Conservation (phyloP, 2,113 vertebrate species). For the Tyrannus savana region DNA sequence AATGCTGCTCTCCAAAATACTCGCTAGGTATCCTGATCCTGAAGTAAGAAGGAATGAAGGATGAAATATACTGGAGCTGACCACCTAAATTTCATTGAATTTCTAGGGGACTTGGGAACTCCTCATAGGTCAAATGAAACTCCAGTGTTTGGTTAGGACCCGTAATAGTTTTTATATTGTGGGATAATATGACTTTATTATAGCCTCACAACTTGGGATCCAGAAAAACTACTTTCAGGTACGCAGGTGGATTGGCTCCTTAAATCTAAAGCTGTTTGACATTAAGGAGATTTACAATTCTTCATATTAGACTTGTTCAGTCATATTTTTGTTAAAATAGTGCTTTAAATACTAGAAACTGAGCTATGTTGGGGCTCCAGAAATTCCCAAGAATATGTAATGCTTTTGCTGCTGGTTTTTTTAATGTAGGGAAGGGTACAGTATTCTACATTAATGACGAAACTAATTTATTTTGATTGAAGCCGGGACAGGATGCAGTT, state of each 20-base stretch:
- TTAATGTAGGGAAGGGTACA: not conserved
- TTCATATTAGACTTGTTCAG: not conserved
- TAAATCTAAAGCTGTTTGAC: not conserved
- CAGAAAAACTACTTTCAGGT: not conserved
- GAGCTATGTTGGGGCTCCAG: not conserved
- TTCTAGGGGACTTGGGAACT: not conserved
- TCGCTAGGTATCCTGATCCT: not conserved
- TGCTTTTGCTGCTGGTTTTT: not conserved
- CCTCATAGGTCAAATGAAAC: not conserved
- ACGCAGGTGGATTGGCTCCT: not conserved
- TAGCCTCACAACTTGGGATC: not conserved
- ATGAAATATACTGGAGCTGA: not conserved
- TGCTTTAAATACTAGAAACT: not conserved
- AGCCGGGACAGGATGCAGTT: not conserved
- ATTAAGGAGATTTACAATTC: not conserved
- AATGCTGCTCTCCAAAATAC: not conserved
- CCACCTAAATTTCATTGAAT: not conserved
- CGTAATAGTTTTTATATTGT: not conserved
- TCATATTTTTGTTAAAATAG: not conserved
- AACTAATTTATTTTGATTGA: not conserved
- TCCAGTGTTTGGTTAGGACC: not conserved
- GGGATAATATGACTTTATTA: not conserved
- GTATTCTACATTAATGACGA: not conserved
- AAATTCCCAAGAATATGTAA: not conserved
- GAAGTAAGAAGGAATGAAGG: constrained; percentile 26